Conservation (phyloP, 30 jellyfish, hydroid and myxozoan species). For the Hydractinia symbiolongicarpus region DNA sequence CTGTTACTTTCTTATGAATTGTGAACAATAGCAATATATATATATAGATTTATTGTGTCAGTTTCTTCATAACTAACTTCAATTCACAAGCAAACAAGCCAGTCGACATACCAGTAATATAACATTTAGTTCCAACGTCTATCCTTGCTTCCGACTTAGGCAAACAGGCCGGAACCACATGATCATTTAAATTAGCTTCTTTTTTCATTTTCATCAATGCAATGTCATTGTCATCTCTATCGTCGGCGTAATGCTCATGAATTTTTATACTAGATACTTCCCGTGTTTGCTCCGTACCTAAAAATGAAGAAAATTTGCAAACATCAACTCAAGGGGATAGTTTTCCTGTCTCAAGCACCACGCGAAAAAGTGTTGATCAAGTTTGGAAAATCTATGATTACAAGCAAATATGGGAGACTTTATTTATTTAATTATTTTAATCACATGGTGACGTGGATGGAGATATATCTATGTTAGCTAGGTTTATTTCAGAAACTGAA, state of each 20-base stretch:
- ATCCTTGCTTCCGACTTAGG: slow-evolving; percentile 39
- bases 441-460: no score
- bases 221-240: slow-evolving; percentile 34
- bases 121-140: slow-evolving; percentile 60
- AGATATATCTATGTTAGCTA: no score
- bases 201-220: slow-evolving; percentile 47
- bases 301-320: background rate
- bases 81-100: background rate
- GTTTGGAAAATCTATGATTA: background rate
- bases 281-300: slow-evolving; percentile 46
- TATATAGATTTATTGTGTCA: no score
- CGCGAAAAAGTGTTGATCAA: background rate
- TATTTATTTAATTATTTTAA: no score
- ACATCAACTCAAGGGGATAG: background rate
- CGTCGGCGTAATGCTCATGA: slow-evolving; percentile 39
- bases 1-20: background rate
- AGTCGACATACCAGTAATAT: slow-evolving; percentile 46
- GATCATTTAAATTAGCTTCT: slow-evolving; percentile 39
- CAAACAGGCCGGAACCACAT: slow-evolving; percentile 61
- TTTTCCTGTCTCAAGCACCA: background rate
- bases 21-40: no score
- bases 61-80: no score
- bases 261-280: slow-evolving; percentile 32
- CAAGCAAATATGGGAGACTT: no score
- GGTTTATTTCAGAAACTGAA: no score